Base-by-base conservation (phyloP, 2,888 invertebrate genomes). In the Pimpla rufipes region DNA sequence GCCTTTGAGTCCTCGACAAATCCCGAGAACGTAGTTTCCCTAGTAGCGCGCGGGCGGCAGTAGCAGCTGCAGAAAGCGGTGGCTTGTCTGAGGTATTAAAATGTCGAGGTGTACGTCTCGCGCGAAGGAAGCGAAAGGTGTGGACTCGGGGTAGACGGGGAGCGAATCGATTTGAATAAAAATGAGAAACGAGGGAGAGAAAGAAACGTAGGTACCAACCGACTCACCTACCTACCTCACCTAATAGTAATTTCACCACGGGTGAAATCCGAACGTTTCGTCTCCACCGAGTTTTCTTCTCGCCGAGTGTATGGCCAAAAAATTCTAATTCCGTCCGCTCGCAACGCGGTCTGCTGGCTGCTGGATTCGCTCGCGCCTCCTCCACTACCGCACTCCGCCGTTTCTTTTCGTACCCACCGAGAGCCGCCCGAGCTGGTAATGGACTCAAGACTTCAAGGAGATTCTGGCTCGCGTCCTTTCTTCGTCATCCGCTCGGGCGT, bases 1-100 rank as follows among this genome's bases (percentile, higher is more conserved):
- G 83, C 83, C 81, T 84, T 84, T 84, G 83, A 84, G 83, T 78
- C 83, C 83, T 78, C 78, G 74, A 78, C 81, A 81, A 84, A 84
- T 84, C 83, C 83, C 78, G 70, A 35, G 74, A 84, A 78, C 83
- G 83, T 68, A 83, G 76, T 76, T 73, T 76, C 73, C 50, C 59
- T 64, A 18, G 37, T 52, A 29, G 45, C 55, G 59, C 29, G 29
- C 16, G 45, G 71, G 70, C 55, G 75, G 79, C 85, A 88, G 87
- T 82, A 86, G 85, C 86, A 79, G 67, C 83, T 83, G 83, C 71
- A 79, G 85, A 85, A 68, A 67, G 79, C 79, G 68, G 68, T 70
- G 70, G 76, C 79, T 66, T 67, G 70, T 35, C 62, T 62, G 78
- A 57, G 80, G 77, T 78, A 82, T 80, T 68, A 77, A 84, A 84